phyloP scores from a whole-genome alignment of 2,113 vertebrate genomes.

The Eubucco bourcierii region DNA sequence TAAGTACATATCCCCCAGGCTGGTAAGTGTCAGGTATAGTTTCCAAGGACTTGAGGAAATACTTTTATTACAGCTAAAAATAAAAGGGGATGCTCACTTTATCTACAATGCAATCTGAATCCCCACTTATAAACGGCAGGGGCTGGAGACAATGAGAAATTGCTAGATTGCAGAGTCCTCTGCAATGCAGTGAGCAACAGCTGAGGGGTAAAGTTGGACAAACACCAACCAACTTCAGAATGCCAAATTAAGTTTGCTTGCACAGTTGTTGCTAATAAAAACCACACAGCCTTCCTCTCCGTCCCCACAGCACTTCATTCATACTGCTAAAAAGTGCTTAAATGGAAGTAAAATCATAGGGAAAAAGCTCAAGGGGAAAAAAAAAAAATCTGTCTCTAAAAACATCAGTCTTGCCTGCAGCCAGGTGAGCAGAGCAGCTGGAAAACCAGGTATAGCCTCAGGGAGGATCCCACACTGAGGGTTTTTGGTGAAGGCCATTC shows the following conservation, averaged over 20 bases:
- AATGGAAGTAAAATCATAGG: not conserved
- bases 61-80: slow-evolving; percentile 32
- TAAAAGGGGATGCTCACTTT: slow-evolving; percentile 31
- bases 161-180: slow-evolving; percentile 20
- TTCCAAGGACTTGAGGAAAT: not conserved
- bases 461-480: accelerated
- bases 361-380: not conserved
- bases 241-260: slow-evolving; percentile 53
- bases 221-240: not conserved
- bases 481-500: not conserved
- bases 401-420: not conserved
- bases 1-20: not conserved
- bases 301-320: not conserved
- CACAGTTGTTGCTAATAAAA: slow-evolving; percentile 65
- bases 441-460: not conserved
- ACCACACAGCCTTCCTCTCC: slow-evolving; percentile 26
- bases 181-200: slow-evolving; percentile 54
- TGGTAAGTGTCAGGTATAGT: not conserved
- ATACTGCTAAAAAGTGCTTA: accelerated
- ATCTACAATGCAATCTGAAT: slow-evolving; percentile 7
- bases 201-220: slow-evolving; percentile 63
- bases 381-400: not conserved
- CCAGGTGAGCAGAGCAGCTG: accelerated
- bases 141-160: slow-evolving; percentile 56
- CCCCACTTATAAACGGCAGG: slow-evolving; percentile 26